Evolutionary conservation across 2,888 invertebrate genomes (phyloP).

Genomic region (Trichogramma dendrolimi): DNA sequence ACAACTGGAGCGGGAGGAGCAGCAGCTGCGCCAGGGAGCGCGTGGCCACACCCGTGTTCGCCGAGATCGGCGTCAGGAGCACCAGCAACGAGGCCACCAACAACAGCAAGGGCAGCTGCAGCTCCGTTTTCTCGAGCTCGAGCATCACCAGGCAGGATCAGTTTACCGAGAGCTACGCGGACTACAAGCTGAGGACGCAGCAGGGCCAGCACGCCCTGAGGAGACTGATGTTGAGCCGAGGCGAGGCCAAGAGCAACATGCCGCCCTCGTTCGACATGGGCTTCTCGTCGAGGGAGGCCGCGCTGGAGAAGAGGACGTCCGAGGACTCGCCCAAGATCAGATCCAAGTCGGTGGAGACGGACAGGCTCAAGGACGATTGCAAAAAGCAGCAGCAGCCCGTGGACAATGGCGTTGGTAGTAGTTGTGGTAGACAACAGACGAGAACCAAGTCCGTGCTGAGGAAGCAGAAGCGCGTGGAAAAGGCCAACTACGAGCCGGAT

Average conservation of each 20-base stretch:
- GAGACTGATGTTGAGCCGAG: constrained; percentile 17
- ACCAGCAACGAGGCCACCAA: constrained; percentile 20
- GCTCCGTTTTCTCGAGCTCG: constrained; percentile 21
- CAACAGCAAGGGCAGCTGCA: constrained; percentile 17
- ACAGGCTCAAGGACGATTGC: neutral
- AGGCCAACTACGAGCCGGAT: constrained; percentile 42
- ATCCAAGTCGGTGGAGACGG: constrained; percentile 22
- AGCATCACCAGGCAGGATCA: constrained; percentile 35
- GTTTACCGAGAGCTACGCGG: constrained; percentile 44
- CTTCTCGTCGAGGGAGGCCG: constrained; percentile 13
- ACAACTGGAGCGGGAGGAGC: constrained; percentile 36
- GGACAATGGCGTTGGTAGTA: constrained; percentile 13
- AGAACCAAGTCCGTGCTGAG: constrained; percentile 39
- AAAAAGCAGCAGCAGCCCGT: constrained; percentile 7
- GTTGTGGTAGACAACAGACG: neutral
- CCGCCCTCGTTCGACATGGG: constrained; percentile 23
- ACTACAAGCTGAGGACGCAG: constrained; percentile 44
- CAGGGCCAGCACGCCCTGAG: constrained; percentile 32
- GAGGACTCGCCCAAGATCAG: constrained; percentile 21
- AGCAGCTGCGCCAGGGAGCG: constrained; percentile 25
- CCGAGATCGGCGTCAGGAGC: constrained; percentile 15
- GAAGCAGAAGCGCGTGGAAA: constrained; percentile 45
- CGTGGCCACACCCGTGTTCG: constrained; percentile 21
- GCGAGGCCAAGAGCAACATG: constrained; percentile 20
- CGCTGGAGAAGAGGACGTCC: neutral